Evolutionary conservation across 2,113 vertebrate species (phyloP).

Genomic region (Sebastes schlegelii): DNA sequence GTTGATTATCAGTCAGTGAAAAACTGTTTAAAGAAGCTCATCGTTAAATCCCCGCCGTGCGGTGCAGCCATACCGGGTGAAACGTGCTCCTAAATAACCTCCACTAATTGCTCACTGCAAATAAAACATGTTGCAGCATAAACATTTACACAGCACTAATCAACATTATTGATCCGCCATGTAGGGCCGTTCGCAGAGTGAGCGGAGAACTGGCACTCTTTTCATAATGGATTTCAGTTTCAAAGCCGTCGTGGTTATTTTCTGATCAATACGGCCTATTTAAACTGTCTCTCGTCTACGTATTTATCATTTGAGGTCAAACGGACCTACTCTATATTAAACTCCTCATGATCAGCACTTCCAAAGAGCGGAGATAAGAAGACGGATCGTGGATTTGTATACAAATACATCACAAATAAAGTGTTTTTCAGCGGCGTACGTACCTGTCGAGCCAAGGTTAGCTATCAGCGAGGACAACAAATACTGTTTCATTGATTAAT

Average conservation of each 20-base stretch:
- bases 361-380: background rate
- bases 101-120: background rate
- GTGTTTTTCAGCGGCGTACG: background rate
- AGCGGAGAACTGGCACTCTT: slow-evolving; percentile 2
- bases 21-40: background rate
- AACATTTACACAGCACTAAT: slow-evolving; percentile 14
- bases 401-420: background rate
- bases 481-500: background rate
- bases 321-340: background rate
- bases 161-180: background rate
- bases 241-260: background rate
- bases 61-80: background rate
- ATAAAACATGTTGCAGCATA: slow-evolving; percentile 9
- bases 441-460: background rate
- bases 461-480: background rate
- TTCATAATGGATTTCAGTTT: background rate
- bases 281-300: slow-evolving; percentile 14
- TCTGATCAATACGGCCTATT: slow-evolving; percentile 31
- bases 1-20: background rate
- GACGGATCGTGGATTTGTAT: background rate
- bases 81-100: background rate
- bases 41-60: background rate
- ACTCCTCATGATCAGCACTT: slow-evolving; percentile 12
- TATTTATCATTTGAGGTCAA: slow-evolving; percentile 29
- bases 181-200: background rate